phyloP scores from a whole-genome alignment of 1,140 invertebrate species.

The Trichonephila clavipes region DNA sequence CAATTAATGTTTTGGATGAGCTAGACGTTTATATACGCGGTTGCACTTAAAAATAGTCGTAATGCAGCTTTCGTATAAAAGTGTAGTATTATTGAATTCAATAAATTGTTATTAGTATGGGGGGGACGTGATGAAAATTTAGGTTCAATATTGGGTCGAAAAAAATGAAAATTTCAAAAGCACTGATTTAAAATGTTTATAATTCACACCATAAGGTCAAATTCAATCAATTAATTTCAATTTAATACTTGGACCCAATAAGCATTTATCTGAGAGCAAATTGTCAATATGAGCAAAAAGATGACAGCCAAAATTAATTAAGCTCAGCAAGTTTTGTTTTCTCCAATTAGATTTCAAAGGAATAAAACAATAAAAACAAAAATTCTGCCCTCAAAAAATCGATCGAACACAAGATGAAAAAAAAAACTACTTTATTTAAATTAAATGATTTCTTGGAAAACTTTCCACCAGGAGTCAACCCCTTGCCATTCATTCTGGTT shows the following conservation, averaged over 20 bases:
- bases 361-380: background rate
- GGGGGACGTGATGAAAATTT: no score
- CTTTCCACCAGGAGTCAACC: background rate
- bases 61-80: no score
- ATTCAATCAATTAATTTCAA: background rate
- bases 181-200: no score
- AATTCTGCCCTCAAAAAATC: background rate
- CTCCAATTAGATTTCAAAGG: background rate
- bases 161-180: no score
- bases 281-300: background rate
- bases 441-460: background rate
- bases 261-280: no score
- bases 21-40: no score
- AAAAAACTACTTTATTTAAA: constrained; percentile 26
- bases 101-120: no score
- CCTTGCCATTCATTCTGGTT: constrained; percentile 4
- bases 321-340: background rate
- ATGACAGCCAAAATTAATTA: background rate
- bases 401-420: background rate
- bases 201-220: background rate
- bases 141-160: no score
- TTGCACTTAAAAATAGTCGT: no score
- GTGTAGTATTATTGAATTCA: no score
- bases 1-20: no score
- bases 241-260: no score